Evolutionary conservation across 2,113 vertebrate species (phyloP).

Genomic region (Bos javanicus): DNA sequence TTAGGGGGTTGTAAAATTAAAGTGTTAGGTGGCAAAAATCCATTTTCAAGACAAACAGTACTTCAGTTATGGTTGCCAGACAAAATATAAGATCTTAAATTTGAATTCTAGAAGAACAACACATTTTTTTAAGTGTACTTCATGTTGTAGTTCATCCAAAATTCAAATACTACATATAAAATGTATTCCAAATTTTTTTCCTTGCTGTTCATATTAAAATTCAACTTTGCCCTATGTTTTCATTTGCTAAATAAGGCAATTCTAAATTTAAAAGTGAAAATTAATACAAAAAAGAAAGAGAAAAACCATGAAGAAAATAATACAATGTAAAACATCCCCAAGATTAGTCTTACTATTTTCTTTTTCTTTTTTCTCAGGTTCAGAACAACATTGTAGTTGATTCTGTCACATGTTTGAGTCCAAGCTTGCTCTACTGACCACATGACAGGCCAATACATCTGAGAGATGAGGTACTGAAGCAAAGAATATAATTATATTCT

Average conservation of each 20-base stretch:
- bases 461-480: background rate
- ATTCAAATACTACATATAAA: background rate
- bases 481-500: too few species aligned
- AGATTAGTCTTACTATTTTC: background rate
- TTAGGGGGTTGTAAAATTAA: background rate
- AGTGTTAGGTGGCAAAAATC: background rate
- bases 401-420: background rate
- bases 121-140: background rate
- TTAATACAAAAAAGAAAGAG: background rate
- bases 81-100: background rate
- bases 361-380: background rate
- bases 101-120: background rate
- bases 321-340: background rate
- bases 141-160: background rate
- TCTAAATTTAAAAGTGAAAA: background rate
- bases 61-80: background rate
- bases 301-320: background rate
- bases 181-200: background rate
- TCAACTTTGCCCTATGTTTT: background rate
- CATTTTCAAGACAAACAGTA: background rate
- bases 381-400: background rate
- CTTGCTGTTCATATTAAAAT: background rate
- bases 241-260: background rate
- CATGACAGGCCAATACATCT: background rate
- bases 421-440: background rate